These are phyloP conservation scores for Acrocephalus kingi DNA, from an alignment of 2,113 vertebrate genomes.

Conservation along the genomic window DNA sequence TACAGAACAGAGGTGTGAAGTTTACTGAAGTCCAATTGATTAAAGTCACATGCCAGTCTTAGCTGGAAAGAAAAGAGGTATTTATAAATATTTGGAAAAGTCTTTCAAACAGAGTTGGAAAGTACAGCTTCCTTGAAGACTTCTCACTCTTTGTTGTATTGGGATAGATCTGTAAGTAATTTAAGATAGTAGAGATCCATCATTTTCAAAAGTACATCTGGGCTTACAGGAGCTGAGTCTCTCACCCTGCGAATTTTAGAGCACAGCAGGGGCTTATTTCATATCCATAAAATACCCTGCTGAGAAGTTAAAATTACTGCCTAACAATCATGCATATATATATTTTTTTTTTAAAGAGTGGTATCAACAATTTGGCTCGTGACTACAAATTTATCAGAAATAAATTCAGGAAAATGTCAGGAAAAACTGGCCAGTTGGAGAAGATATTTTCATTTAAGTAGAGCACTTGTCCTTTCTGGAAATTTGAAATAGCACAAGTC, in stretches of 20 bases:
- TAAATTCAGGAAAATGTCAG: background rate
- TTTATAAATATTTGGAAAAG: constrained; percentile 45
- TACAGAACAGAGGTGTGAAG: constrained; percentile 12
- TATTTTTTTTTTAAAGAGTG: background rate
- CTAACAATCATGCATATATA: background rate
- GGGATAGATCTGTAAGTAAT: constrained; percentile 25
- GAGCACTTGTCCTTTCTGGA: background rate
- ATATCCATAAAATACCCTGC: background rate
- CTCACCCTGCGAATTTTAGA: constrained; percentile 10
- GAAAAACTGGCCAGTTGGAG: background rate
- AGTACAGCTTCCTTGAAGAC: constrained; percentile 25
- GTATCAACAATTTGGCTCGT: background rate
- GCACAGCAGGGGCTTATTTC: background rate
- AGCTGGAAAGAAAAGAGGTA: constrained; percentile 5
- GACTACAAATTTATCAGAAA: background rate
- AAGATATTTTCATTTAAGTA: background rate
- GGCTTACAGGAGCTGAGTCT: background rate
- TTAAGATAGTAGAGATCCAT: constrained; percentile 5
- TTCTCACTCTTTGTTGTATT: background rate
- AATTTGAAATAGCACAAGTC: background rate
- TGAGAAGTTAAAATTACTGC: background rate
- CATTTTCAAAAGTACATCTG: constrained; percentile 14
- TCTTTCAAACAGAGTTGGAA: constrained; percentile 10
- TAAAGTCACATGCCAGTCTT: constrained; percentile 10
- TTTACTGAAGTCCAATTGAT: constrained; percentile 44